phyloP scores from a whole-genome alignment of 1,140 invertebrate genomes.

The Drosophila insularis region DNA sequence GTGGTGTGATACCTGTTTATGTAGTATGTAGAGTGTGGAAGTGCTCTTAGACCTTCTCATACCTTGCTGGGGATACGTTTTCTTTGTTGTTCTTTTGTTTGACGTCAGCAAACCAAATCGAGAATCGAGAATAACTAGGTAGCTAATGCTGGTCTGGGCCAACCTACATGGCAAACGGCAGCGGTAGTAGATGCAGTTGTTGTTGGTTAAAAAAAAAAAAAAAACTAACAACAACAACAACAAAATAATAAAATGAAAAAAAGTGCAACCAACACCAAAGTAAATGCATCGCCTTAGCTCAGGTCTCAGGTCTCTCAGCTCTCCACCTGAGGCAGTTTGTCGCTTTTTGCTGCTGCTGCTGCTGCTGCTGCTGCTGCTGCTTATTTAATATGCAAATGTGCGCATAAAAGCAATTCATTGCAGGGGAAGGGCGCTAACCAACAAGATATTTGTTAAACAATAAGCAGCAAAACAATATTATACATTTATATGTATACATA shows the following conservation, averaged over 20 bases:
- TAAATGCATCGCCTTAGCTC: slow-evolving; percentile 24
- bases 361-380: slow-evolving; percentile 50
- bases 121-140: slow-evolving; percentile 43
- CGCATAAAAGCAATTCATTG: slow-evolving; percentile 79
- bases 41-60: slow-evolving; percentile 10
- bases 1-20: background rate
- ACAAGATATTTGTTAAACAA: slow-evolving; percentile 70
- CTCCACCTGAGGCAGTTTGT: slow-evolving; percentile 21
- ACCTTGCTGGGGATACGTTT: slow-evolving; percentile 23
- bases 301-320: slow-evolving; percentile 22
- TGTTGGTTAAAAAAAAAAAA: slow-evolving; percentile 46
- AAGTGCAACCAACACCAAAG: slow-evolving; percentile 52
- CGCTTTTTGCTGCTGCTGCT: slow-evolving; percentile 23
- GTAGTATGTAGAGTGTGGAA: background rate
- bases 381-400: slow-evolving; percentile 81
- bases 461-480: slow-evolving; percentile 50
- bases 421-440: slow-evolving; percentile 52
- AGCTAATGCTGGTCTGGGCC: slow-evolving; percentile 47
- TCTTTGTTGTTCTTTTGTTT: slow-evolving; percentile 58
- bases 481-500: slow-evolving; percentile 16
- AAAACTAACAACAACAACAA: slow-evolving; percentile 58
- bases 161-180: slow-evolving; percentile 58
- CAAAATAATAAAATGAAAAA: slow-evolving; percentile 24
- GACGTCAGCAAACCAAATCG: slow-evolving; percentile 73
- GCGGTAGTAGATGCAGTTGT: slow-evolving; percentile 7